phyloP scores from a whole-genome alignment of 2,797 vertebrate species.

The Dallia pectoralis region DNA sequence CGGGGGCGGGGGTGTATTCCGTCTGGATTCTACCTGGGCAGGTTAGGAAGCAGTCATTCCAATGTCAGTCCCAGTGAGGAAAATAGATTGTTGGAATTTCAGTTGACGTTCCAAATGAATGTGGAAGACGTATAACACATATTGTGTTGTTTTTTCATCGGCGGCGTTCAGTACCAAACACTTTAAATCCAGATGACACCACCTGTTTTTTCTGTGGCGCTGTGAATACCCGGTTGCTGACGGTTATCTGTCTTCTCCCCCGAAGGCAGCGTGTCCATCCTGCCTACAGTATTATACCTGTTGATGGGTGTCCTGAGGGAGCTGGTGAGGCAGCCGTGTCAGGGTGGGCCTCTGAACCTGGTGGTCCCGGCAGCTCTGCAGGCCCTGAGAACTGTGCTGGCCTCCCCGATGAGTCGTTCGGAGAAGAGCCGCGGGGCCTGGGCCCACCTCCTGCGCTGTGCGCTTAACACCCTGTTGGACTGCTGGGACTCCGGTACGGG shows the following conservation, averaged over 20 bases:
- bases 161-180: not conserved
- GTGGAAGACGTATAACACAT: not conserved
- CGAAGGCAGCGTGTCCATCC: constrained; percentile 81
- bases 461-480: constrained; percentile 80
- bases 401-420: constrained; percentile 86
- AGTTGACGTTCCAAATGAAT: not conserved
- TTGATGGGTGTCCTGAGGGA: constrained; percentile 85
- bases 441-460: constrained; percentile 81
- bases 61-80: not conserved
- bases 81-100: not conserved
- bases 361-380: constrained; percentile 76
- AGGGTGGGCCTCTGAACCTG: constrained; percentile 49
- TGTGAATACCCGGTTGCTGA: not conserved
- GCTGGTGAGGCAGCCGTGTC: constrained; percentile 71
- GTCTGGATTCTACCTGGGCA: not conserved
- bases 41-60: not conserved
- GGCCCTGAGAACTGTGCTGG: constrained; percentile 80
- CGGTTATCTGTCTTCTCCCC: not conserved
- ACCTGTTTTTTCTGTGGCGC: not conserved
- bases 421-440: constrained; percentile 86
- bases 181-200: not conserved
- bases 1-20: not conserved
- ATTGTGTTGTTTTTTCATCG: not conserved
- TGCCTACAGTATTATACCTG: constrained; percentile 89
- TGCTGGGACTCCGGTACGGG: constrained; percentile 79